Evolutionary conservation across 2,888 invertebrate genomes (phyloP).

Genomic region (Acrocyrtus sp.): DNA sequence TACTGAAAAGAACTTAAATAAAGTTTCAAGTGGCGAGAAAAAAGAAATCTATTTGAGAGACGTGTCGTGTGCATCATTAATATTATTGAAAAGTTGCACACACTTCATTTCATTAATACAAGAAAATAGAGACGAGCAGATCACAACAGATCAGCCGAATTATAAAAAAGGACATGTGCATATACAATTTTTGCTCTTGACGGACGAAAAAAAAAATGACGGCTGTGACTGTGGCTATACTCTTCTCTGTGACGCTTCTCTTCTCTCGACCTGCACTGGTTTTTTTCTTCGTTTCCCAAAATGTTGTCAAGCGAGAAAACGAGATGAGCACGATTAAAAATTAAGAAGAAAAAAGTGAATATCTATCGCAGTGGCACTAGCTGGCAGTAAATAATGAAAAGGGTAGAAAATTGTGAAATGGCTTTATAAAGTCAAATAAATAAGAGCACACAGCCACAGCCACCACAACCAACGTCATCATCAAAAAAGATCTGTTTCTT

Average conservation of each 20-base stretch:
- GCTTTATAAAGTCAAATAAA: not conserved
- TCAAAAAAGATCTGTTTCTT: too few relatives aligned
- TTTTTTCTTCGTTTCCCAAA: constrained; percentile 22
- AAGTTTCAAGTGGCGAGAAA: constrained; percentile 11
- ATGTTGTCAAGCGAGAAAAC: constrained; percentile 28
- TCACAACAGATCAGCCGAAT: not conserved
- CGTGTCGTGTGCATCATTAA: constrained; percentile 33
- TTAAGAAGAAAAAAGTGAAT: constrained; percentile 3
- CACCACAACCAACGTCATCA: too few relatives aligned
- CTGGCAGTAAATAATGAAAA: constrained; percentile 4
- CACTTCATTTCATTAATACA: constrained; percentile 1
- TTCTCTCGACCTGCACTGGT: constrained; percentile 17
- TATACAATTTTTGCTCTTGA: too few relatives aligned
- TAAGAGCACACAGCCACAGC: too few relatives aligned
- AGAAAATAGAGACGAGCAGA: constrained; percentile 1
- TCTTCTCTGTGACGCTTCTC: too few relatives aligned
- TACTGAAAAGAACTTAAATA: constrained; percentile 22
- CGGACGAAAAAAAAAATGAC: too few relatives aligned
- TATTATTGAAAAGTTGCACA: constrained; percentile 15
- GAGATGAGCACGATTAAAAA: constrained; percentile 19
- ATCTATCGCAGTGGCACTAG: not conserved
- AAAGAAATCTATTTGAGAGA: constrained; percentile 16
- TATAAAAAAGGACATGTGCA: not conserved
- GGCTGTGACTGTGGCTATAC: too few relatives aligned
- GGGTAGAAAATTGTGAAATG: constrained; percentile 11